Evolutionary conservation across 2,888 invertebrate species (phyloP).

Genomic region (Portevinia maculata): DNA sequence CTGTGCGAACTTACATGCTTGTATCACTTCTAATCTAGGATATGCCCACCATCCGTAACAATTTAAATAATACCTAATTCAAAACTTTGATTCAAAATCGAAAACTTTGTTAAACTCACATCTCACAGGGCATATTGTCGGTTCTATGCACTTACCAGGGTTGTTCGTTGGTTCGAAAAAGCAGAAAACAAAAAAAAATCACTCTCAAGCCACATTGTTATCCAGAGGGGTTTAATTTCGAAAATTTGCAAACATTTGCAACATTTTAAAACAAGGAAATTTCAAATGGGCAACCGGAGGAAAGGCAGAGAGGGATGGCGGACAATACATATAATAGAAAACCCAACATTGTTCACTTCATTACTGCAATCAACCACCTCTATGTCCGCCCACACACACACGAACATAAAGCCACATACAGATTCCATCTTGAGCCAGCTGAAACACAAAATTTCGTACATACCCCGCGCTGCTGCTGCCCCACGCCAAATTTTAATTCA

Average conservation of each 20-base stretch:
- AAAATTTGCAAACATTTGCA: slow-evolving; percentile 68
- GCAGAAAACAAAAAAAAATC: background rate
- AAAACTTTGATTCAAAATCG: slow-evolving; percentile 36
- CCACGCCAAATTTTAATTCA: slow-evolving; percentile 65
- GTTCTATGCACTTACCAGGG: too few species aligned
- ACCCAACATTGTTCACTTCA: slow-evolving; percentile 72
- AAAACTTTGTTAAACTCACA: slow-evolving; percentile 22
- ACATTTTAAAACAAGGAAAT: slow-evolving; percentile 50
- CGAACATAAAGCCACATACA: background rate
- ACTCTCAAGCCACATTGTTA: slow-evolving; percentile 63
- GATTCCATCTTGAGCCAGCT: slow-evolving; percentile 32
- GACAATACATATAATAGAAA: slow-evolving; percentile 40
- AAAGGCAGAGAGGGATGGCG: background rate
- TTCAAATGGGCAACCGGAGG: slow-evolving; percentile 31
- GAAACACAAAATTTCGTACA: slow-evolving; percentile 45
- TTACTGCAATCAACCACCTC: slow-evolving; percentile 52
- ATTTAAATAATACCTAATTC: slow-evolving; percentile 25
- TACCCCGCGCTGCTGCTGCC: background rate
- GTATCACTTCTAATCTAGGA: background rate
- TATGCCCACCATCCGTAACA: slow-evolving; percentile 7
- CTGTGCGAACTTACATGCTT: background rate
- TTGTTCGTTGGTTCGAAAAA: too few species aligned
- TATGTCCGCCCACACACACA: background rate
- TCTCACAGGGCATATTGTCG: too few species aligned
- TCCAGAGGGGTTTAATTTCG: slow-evolving; percentile 44